These are phyloP conservation scores for Indri indri DNA, from an alignment of 2,113 vertebrate species.

Conservation along the genomic window DNA sequence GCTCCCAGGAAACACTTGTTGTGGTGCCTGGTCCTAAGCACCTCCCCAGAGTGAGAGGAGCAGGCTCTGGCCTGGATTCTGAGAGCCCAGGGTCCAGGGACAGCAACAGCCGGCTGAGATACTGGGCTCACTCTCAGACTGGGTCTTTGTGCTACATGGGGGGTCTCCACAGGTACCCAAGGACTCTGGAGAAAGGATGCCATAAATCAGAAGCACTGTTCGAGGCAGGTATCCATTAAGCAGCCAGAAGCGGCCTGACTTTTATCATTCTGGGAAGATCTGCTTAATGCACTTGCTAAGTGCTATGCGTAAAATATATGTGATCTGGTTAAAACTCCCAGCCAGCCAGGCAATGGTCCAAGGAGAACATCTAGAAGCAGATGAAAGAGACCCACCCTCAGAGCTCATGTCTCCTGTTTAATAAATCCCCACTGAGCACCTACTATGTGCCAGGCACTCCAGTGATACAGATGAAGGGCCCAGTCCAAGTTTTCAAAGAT, in stretches of 20 bases:
- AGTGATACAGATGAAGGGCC: not conserved
- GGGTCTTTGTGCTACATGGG: not conserved
- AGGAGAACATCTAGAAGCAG: not conserved
- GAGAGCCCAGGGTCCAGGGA: not conserved
- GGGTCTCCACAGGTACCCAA: not conserved
- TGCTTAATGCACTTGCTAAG: not conserved
- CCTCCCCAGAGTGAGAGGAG: not conserved
- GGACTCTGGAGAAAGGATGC: not conserved
- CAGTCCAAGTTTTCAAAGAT: not conserved
- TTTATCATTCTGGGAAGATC: not conserved
- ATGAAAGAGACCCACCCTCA: not conserved
- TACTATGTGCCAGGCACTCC: not conserved
- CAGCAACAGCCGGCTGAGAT: not conserved
- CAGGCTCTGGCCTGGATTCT: not conserved
- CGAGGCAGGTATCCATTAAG: not conserved
- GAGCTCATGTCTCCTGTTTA: not conserved
- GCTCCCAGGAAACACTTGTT: constrained; percentile 17
- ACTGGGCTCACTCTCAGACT: not conserved
- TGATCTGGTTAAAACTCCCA: not conserved
- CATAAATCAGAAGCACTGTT: not conserved
- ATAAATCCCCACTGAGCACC: not conserved
- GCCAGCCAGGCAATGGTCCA: not conserved
- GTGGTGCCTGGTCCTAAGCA: not conserved
- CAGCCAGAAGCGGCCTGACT: not conserved
- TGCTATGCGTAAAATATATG: not conserved